Base-by-base conservation (phyloP, 2,888 invertebrate genomes). In the Campopleginae sp. region DNA sequence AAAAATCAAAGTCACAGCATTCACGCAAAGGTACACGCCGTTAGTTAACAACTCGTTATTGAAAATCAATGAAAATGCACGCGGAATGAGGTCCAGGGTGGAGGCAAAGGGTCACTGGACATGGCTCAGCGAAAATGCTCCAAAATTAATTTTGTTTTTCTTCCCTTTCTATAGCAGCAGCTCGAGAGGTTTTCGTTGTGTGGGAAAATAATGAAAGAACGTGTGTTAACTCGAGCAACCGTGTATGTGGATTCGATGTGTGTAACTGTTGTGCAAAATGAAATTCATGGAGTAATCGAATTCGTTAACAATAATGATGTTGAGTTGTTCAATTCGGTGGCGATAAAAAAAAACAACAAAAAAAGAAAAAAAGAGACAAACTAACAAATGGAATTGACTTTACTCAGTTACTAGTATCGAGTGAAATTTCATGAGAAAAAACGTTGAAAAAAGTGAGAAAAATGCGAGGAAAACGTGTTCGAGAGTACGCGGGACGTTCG, bases 401-500 rank as follows among this genome's bases (percentile, higher is more conserved):
- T 70, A 78, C 77, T 74, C 66, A 14, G 74, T 72, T 33, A 70
- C 46, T 65, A 54, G 38, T 58, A 58, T 61, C 61, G 31, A 61
- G 78, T 46, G 33, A 70, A 33, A 68, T 48, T 31, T 7, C 10
- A 44, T 8, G 7, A 10, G n/a, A 51, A 38, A 66, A 48, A 44
- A 63, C 44, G 44, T 44, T 63, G 0, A 63, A 63, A 61, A 48
- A 51, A 23, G 33, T 1, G 27, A 27, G 17, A 42, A 61, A 63
- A 44, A 7, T 46, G 23, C 19, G 23, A 17, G 48, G 10, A 58
- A 33, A 65, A 66, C 17, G 66, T 33, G 44, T 12, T 58, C 51
- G 72, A 6, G 61, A 78, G 63, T 75, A 85, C 87, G 86, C 80
- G 88, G 85, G 77, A 89, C 88, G 86, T 85, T 88, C 87, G 87